These are phyloP conservation scores for Leucozona laternaria DNA, from an alignment of 2,888 invertebrate species.

Conservation along the genomic window DNA sequence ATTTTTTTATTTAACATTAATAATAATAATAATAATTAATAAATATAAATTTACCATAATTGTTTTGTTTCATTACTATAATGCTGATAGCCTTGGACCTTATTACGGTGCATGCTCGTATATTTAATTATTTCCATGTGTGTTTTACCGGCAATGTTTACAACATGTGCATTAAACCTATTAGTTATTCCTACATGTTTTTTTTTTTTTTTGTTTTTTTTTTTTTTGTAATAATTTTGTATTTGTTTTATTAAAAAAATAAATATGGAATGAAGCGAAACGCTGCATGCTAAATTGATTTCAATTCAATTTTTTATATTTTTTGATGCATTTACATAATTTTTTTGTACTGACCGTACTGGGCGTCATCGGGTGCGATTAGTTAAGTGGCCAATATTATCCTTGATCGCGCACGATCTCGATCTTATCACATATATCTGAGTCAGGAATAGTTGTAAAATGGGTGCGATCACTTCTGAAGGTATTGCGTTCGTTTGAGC, in stretches of 20 bases:
- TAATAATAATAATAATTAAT: constrained; percentile 39
- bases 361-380: constrained; percentile 50
- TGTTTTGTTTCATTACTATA: constrained; percentile 24
- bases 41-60: constrained; percentile 1
- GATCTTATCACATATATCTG: constrained; percentile 85
- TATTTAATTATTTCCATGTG: constrained; percentile 30
- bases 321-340: constrained; percentile 54
- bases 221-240: constrained; percentile 43
- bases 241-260: constrained; percentile 70
- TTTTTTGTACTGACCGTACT: constrained; percentile 67
- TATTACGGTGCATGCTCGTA: constrained; percentile 44
- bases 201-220: not conserved
- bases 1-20: constrained; percentile 41
- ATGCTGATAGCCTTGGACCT: constrained; percentile 59
- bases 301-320: constrained; percentile 45
- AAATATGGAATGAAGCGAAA: constrained; percentile 70
- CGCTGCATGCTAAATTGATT: constrained; percentile 60
- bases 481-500: constrained; percentile 89
- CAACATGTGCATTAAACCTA: constrained; percentile 69
- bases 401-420: constrained; percentile 84
- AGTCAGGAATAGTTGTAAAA: constrained; percentile 90
- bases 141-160: constrained; percentile 57
- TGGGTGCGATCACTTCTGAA: constrained; percentile 91
- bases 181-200: constrained; percentile 34
- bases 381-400: constrained; percentile 80